Percentiles rank a stretch among this genome's conserved stretches.
Evolutionary conservation across 2,113 vertebrate species (phyloP).

Genomic region (Calypte anna): DNA sequence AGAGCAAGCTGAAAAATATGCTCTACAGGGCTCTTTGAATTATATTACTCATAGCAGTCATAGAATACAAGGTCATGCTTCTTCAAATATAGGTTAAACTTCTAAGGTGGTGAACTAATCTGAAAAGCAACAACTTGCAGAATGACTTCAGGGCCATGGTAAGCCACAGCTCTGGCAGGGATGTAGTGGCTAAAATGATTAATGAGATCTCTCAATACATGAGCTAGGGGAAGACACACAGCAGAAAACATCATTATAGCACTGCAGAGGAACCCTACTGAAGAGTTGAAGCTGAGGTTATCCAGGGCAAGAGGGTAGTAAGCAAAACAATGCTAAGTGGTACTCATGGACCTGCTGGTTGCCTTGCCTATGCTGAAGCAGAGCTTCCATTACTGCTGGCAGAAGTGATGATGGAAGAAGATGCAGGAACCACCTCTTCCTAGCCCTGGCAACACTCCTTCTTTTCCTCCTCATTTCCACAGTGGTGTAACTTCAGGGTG

Average conservation of each 20-base stretch:
- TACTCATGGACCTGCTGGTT: not conserved
- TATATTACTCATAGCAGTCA: not conserved
- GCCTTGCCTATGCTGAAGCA: rapidly evolving
- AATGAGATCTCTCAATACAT: not conserved
- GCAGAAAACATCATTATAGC: not conserved
- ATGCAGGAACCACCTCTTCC: not conserved
- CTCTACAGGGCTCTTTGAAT: not conserved
- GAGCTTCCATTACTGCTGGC: not conserved
- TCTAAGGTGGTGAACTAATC: conserved; percentile 1
- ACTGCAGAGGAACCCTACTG: not conserved
- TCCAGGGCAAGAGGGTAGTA: not conserved
- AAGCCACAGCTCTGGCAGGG: not conserved
- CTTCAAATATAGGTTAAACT: conserved; percentile 32
- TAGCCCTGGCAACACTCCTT: not conserved
- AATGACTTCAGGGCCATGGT: not conserved
- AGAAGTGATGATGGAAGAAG: not conserved
- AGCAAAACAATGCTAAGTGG: not conserved
- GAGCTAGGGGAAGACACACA: not conserved
- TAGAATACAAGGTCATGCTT: conserved; percentile 34
- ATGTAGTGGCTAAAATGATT: not conserved
- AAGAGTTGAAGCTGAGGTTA: not conserved
- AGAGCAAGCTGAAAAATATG: conserved; percentile 20
- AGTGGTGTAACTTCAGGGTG: not conserved
- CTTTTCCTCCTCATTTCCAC: not conserved
- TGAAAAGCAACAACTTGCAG: conserved; percentile 31